Conservation (phyloP, 1,140 invertebrate species). For the Papilio glaucus region DNA sequence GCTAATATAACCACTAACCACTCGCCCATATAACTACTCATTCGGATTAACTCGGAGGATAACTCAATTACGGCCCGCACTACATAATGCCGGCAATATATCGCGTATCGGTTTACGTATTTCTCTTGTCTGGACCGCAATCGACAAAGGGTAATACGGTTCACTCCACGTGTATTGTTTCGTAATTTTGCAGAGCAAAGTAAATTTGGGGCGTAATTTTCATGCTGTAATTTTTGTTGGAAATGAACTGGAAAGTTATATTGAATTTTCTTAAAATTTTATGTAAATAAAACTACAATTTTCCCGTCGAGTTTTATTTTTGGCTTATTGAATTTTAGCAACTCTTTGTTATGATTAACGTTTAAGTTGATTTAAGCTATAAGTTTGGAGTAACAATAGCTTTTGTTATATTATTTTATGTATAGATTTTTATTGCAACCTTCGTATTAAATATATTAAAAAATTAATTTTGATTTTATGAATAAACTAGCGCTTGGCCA, state of each 20-base stretch:
- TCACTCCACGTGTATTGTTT: slow-evolving; percentile 39
- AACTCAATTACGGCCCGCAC: slow-evolving; percentile 38
- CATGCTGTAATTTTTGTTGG: slow-evolving; percentile 31
- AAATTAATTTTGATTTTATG: no score
- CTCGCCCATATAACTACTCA: slow-evolving; percentile 37
- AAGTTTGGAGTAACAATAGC: no score
- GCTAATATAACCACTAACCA: slow-evolving; percentile 34
- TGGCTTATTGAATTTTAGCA: background rate
- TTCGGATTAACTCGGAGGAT: slow-evolving; percentile 36
- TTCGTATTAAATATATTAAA: no score
- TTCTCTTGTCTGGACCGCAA: slow-evolving; percentile 39
- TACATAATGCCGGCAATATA: slow-evolving; percentile 37
- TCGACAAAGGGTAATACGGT: slow-evolving; percentile 38
- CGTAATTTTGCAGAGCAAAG: slow-evolving; percentile 35
- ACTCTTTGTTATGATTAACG: background rate
- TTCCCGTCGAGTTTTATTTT: background rate
- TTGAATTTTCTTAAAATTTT: slow-evolving; percentile 27
- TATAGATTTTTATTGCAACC: no score
- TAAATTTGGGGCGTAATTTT: slow-evolving; percentile 35
- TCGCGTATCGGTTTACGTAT: slow-evolving; percentile 37
- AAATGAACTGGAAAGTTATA: slow-evolving; percentile 21
- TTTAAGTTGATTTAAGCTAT: slow-evolving; percentile 2
- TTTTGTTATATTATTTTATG: no score
- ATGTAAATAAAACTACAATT: slow-evolving; percentile 19
- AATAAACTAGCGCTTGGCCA: no score